Base-by-base conservation (phyloP, 2,113 vertebrate genomes). In the Raja brachyura region DNA sequence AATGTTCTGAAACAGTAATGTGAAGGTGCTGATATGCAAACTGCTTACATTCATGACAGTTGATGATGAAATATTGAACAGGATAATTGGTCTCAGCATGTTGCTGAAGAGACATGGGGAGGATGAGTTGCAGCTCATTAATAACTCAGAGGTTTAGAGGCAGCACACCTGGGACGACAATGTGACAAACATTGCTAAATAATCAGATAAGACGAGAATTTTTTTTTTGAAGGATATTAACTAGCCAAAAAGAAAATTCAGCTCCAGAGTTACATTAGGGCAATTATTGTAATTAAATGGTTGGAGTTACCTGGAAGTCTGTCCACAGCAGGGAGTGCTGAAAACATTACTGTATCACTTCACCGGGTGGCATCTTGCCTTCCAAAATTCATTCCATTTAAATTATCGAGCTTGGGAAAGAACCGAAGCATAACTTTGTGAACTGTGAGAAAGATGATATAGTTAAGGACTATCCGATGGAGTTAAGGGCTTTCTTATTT, bases 61-160 rank as follows among this genome's bases (percentile, higher is more conserved):
- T 33, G 90, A 92, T 73, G 68, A 92, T 73, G 33, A 92, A 92
- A 92, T 68, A 48, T 73, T 74, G 66, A 28, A 54, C 90, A 92
- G 90, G 66, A 73, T 92, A 92, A 92, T 92, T 92, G 90, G 90
- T 73, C 33, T 73, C 90, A 92, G 70, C 68, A 73, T 92, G 90
- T 54, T 66, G 20, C 90, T 92, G 33, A 92, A 74, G 39, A 73
- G 10, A 13, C 73, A 28, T 25, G 66, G 70, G 39, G 90, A 92
- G 33, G 33, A 73, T 28, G 33, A 1, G 33, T 39, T 74, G 66
- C 90, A 73, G 66, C 70, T 92, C 90, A 92, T 73, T 92, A 92
- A 70, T 92, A 74, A 92, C 90, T 28, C 16, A 39, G 66, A 92
- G 20, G 68, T 73, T 92, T 54, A 28, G 68, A 54, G 68, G 90